phyloP scores from a whole-genome alignment of 1,140 invertebrate species.

The Lepidurus apus region DNA sequence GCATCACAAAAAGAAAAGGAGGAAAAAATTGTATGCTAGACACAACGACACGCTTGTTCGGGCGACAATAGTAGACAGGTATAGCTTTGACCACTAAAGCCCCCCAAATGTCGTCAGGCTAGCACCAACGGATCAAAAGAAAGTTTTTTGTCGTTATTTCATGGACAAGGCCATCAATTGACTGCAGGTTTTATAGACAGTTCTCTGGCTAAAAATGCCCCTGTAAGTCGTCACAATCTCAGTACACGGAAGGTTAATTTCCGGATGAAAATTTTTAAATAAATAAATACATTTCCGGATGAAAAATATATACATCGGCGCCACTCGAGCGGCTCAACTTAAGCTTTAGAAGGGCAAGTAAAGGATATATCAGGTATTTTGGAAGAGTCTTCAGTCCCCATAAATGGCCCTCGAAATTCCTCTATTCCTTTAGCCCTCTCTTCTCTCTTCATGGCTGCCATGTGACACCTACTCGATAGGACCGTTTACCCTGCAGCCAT shows the following conservation, averaged over 20 bases:
- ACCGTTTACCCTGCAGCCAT: neutral
- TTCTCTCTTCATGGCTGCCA: neutral
- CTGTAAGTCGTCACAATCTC: no score
- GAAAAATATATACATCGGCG: neutral
- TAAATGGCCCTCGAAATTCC: neutral
- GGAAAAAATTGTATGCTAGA: neutral
- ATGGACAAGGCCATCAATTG: constrained; percentile 13
- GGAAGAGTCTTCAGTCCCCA: neutral
- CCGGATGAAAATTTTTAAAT: no score
- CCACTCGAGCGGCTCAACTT: neutral
- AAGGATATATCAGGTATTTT: neutral
- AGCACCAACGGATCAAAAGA: neutral
- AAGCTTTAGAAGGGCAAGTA: neutral
- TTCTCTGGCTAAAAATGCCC: neutral
- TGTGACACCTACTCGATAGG: constrained; percentile 10
- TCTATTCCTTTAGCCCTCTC: neutral
- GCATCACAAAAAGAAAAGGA: neutral
- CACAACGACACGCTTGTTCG: neutral
- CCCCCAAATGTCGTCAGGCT: neutral
- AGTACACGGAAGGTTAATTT: no score
- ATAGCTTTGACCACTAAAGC: neutral
- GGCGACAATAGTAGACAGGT: neutral
- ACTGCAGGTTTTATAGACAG: neutral
- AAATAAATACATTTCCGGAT: no score
- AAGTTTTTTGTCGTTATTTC: constrained; percentile 11